Base-by-base conservation (phyloP, 2,888 invertebrate species). In the Sarcophaga caerulescens region DNA sequence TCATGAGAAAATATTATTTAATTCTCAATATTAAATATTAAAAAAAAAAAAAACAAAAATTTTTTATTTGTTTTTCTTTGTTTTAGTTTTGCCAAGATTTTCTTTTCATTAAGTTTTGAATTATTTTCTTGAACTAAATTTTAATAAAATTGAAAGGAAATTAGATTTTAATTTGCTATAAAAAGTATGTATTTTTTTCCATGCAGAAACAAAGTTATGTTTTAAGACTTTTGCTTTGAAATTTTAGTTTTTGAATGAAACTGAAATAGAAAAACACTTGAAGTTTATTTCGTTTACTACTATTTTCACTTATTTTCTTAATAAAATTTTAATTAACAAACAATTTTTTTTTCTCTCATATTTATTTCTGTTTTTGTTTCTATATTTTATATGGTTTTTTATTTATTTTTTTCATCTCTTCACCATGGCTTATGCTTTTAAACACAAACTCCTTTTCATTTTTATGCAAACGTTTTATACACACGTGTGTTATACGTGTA, bases 1-100 rank as follows among this genome's bases (percentile, higher is more conserved):
- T 71, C 12, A 71, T 85, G 85, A 81, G 81, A 76, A 84, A 89
- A 89, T 89, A 88, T 35, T 65, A 35, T 66, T 17, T 17, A 66
- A 66, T 66, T 44, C 19, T 44, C 35, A 66, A 35, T 44, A 35
- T 66, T n/a, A 66, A 44, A 52, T 14, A 52, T 17, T 17, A 52
- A 52, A 52, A 52, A 47, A 47, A 47, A 14, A 47, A 35, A 44
- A 44, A 35, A 65, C n/a, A 25, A 65, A 44, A 10, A 35, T 68
- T 17, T 6, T 70, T 52, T 23, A 68, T 47, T 45, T 57, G 12
- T 57, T 70, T 70, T 45, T 77, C 3, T 47, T 47, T 45, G 45
- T 77, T 47, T 68, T 21, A 65, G 21, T n/a, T 71, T 57, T 79
- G 19, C 19, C 12, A 45, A 52, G 52, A 63, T 45, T n/a, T 57